Percentiles rank a stretch among this genome's conserved stretches.
Evolutionary conservation across 2,797 vertebrate species (phyloP).

Genomic region (Neostethus bicornis): DNA sequence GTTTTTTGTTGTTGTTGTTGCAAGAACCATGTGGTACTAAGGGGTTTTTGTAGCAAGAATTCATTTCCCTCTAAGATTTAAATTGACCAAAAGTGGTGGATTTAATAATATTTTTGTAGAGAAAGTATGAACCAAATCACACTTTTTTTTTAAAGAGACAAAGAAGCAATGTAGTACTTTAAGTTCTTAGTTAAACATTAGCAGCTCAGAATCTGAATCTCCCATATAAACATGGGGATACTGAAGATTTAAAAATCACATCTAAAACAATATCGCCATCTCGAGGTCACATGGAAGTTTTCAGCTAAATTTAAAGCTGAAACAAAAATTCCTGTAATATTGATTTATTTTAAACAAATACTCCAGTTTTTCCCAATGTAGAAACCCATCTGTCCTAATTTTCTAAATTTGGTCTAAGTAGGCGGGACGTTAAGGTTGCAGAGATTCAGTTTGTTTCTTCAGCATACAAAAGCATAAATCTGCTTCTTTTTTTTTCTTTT

Average conservation of each 20-base stretch:
- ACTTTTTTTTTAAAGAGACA: conserved; percentile 16
- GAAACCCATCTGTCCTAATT: neutral
- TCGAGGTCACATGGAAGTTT: conserved; percentile 27
- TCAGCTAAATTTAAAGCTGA: neutral
- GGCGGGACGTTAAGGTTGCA: conserved; percentile 1
- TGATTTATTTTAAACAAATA: neutral
- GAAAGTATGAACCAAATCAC: conserved; percentile 1
- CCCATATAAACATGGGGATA: conserved; percentile 17
- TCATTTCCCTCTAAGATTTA: conserved; percentile 8
- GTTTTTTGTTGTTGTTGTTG: conserved; percentile 17
- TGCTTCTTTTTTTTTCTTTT: conserved; percentile 22
- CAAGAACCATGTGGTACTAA: conserved; percentile 3
- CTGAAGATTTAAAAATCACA: neutral
- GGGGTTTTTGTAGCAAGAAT: conserved; percentile 12
- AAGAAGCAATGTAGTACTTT: conserved; percentile 22
- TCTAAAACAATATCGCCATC: conserved; percentile 56
- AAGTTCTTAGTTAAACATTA: conserved; percentile 20
- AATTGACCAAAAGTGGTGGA: neutral
- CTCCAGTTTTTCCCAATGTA: neutral
- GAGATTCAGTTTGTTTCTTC: conserved; percentile 32
- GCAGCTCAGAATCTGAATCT: conserved; percentile 15
- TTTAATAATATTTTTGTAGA: neutral
- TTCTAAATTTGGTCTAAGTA: conserved; percentile 2
- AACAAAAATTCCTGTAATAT: neutral
- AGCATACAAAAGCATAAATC: conserved; percentile 12